Evolutionary conservation across 2,113 vertebrate genomes (phyloP).

Genomic region (Candoia aspera): DNA sequence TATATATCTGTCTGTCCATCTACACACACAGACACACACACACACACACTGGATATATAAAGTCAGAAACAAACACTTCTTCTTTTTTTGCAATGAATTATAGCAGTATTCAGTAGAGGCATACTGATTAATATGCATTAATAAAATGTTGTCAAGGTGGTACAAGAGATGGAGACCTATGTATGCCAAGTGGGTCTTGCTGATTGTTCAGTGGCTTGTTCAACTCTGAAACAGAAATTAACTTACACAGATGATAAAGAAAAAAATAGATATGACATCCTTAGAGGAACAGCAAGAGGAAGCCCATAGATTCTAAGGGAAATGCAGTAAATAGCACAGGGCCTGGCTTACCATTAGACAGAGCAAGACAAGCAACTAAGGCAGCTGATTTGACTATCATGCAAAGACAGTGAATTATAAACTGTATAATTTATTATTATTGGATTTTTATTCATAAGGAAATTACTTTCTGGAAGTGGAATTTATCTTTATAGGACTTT

Average conservation of each 20-base stretch:
- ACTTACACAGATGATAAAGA: not conserved
- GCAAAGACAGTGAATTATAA: slow-evolving; percentile 1
- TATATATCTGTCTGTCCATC: not conserved
- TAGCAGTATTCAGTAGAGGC: not conserved
- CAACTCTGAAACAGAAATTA: not conserved
- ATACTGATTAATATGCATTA: not conserved
- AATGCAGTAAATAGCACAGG: not conserved
- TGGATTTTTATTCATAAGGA: not conserved
- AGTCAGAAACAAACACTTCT: not conserved
- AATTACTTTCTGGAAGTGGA: not conserved
- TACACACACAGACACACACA: not conserved
- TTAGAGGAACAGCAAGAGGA: not conserved
- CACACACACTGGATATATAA: not conserved
- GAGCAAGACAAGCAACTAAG: not conserved
- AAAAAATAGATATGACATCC: not conserved
- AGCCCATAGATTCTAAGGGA: not conserved
- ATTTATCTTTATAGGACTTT: not conserved
- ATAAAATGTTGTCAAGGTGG: not conserved
- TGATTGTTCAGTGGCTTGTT: not conserved
- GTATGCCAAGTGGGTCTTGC: not conserved
- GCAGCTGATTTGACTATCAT: not conserved
- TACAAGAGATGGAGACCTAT: not conserved
- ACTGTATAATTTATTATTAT: not conserved
- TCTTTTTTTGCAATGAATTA: not conserved
- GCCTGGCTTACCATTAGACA: not conserved